Evolutionary conservation across 2,888 invertebrate species (phyloP).

Genomic region (Hybos culiciformis): DNA sequence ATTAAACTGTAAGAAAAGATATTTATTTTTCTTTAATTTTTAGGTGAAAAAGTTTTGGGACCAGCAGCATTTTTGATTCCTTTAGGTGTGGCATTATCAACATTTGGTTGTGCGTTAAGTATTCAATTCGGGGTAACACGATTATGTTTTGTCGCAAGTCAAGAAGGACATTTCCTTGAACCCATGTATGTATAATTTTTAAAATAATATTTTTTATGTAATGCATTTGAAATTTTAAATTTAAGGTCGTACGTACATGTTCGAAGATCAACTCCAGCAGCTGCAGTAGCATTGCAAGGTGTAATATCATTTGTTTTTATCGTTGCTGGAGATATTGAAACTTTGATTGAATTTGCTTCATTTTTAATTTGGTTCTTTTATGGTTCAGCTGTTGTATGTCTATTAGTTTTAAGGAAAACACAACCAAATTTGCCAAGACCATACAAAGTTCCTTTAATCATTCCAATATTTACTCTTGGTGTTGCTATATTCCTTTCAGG

Average conservation of each 20-base stretch:
- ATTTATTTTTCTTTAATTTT: no score
- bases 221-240: no score
- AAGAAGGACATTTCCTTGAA: slow-evolving; percentile 67
- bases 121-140: slow-evolving; percentile 65
- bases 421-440: slow-evolving; percentile 54
- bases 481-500: slow-evolving; percentile 59
- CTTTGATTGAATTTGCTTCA: slow-evolving; percentile 72
- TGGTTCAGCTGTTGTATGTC: slow-evolving; percentile 64
- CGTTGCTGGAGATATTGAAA: slow-evolving; percentile 55
- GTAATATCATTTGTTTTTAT: slow-evolving; percentile 57
- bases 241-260: slow-evolving; percentile 70
- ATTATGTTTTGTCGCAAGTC: slow-evolving; percentile 69
- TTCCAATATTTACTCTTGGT: slow-evolving; percentile 57
- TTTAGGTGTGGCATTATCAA: slow-evolving; percentile 60
- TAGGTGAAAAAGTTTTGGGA: slow-evolving; percentile 50
- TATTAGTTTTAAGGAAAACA: slow-evolving; percentile 58
- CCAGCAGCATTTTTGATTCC: slow-evolving; percentile 54
- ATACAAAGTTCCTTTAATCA: slow-evolving; percentile 56
- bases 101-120: slow-evolving; percentile 66
- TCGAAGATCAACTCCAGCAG: slow-evolving; percentile 58
- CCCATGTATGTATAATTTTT: no score
- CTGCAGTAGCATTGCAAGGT: slow-evolving; percentile 65
- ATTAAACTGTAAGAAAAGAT: no score
- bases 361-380: slow-evolving; percentile 83
- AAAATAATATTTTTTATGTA: no score